Evolutionary conservation across 1,140 invertebrate genomes (phyloP).

Genomic region (Chelonus insularis): DNA sequence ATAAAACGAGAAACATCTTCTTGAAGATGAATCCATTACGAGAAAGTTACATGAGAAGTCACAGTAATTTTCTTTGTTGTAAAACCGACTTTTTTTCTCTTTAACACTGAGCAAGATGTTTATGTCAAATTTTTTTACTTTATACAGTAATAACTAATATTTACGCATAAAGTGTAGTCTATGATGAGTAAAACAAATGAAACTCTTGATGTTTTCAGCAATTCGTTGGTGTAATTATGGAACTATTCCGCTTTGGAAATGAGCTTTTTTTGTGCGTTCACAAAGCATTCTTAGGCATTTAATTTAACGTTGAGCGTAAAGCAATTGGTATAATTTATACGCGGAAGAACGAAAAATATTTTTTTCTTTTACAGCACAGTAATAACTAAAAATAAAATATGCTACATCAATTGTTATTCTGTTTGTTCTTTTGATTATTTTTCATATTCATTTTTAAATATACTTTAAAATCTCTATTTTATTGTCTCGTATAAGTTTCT

Average conservation of each 20-base stretch:
- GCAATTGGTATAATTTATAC: no score
- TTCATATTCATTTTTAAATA: not conserved
- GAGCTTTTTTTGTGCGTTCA: slow-evolving; percentile 16
- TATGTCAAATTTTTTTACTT: not conserved
- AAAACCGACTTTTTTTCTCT: no score
- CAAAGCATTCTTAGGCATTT: not conserved
- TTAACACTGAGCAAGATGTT: no score
- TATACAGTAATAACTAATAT: slow-evolving; percentile 8
- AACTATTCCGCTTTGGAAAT: slow-evolving; percentile 19
- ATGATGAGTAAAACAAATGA: not conserved
- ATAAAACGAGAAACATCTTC: no score
- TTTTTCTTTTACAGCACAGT: slow-evolving; percentile 26
- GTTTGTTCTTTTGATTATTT: not conserved
- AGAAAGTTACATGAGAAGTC: no score
- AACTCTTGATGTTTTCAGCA: slow-evolving; percentile 11
- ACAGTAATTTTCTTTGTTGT: no score
- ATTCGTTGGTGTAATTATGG: slow-evolving; percentile 25
- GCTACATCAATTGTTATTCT: slow-evolving; percentile 16
- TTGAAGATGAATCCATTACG: no score
- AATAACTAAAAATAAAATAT: slow-evolving; percentile 28
- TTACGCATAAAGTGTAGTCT: slow-evolving; percentile 3
- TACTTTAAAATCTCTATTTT: not conserved
- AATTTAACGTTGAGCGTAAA: slow-evolving; percentile 12
- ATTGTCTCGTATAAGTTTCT: no score
- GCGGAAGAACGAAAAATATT: not conserved